Conservation (phyloP, 2,888 invertebrate species). For the Phlogophora meticulosa region DNA sequence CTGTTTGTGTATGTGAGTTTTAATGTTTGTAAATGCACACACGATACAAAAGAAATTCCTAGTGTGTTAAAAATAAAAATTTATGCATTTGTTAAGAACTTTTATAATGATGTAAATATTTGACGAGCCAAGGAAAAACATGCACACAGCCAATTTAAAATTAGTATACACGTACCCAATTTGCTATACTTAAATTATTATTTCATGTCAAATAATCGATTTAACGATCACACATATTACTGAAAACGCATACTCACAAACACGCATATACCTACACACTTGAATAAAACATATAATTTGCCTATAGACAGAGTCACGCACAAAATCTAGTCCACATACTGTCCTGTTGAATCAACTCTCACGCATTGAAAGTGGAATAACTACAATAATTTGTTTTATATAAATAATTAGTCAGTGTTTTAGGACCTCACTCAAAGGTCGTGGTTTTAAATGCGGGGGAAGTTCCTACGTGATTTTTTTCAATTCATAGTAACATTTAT, state of each 20-base stretch:
- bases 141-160: background rate
- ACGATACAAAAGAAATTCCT: too few relatives aligned
- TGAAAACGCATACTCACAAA: constrained; percentile 11
- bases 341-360: constrained; percentile 34
- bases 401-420: too few relatives aligned
- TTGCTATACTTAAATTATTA: background rate
- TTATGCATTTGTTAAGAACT: too few relatives aligned
- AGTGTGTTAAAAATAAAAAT: too few relatives aligned
- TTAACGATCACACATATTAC: constrained; percentile 17
- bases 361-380: constrained; percentile 66
- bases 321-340: constrained; percentile 18
- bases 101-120: too few relatives aligned
- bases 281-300: constrained; percentile 22
- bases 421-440: too few relatives aligned
- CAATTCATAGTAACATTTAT: too few relatives aligned
- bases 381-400: constrained; percentile 63
- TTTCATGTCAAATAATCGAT: constrained; percentile 7
- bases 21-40: too few relatives aligned
- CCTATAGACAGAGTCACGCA: constrained; percentile 39
- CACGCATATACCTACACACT: constrained; percentile 30
- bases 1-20: too few relatives aligned
- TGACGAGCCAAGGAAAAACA: background rate
- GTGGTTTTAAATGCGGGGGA: too few relatives aligned
- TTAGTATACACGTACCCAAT: background rate
- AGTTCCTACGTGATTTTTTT: too few relatives aligned